Percentiles rank a stretch among this genome's conserved stretches.
phyloP scores from a whole-genome alignment of 2,113 vertebrate genomes.

The Vidua macroura region DNA sequence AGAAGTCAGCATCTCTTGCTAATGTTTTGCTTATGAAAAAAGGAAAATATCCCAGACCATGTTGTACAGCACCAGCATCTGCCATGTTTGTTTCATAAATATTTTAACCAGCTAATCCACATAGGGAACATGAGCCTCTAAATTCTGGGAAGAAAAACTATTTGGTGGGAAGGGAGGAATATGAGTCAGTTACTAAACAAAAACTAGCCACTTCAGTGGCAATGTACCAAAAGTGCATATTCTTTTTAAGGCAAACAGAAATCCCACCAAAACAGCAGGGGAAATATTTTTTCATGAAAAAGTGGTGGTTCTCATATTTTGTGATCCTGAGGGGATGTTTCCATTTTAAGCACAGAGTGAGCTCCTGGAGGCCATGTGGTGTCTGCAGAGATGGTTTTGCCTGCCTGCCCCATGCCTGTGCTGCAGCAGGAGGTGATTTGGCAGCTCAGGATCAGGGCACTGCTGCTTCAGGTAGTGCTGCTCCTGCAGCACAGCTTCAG shows the following conservation, averaged over 20 bases:
- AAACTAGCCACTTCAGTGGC: not conserved
- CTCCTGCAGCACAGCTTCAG: not conserved
- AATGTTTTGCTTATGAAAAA: not conserved
- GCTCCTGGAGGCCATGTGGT: not conserved
- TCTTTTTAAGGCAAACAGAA: not conserved
- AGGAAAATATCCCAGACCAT: not conserved
- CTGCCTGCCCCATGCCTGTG: rapidly evolving
- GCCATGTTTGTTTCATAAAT: not conserved
- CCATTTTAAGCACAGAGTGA: not conserved
- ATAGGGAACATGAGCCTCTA: not conserved
- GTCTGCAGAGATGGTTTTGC: not conserved
- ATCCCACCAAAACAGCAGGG: not conserved
- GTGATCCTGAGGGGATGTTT: not conserved
- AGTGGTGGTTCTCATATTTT: not conserved
- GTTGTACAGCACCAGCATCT: not conserved
- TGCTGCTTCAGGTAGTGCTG: not conserved
- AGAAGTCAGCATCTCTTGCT: not conserved
- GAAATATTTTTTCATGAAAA: not conserved
- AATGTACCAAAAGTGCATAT: not conserved
- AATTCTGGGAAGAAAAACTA: not conserved
- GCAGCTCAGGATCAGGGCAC: not conserved
- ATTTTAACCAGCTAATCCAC: not conserved
- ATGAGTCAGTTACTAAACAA: not conserved
- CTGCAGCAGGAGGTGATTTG: not conserved
- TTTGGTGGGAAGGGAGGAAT: not conserved